Evolutionary conservation across 2,113 vertebrate genomes (phyloP), one percentile per base, ranked within the genome.

Genomic region (Hippoglossus stenolepis): DNA sequence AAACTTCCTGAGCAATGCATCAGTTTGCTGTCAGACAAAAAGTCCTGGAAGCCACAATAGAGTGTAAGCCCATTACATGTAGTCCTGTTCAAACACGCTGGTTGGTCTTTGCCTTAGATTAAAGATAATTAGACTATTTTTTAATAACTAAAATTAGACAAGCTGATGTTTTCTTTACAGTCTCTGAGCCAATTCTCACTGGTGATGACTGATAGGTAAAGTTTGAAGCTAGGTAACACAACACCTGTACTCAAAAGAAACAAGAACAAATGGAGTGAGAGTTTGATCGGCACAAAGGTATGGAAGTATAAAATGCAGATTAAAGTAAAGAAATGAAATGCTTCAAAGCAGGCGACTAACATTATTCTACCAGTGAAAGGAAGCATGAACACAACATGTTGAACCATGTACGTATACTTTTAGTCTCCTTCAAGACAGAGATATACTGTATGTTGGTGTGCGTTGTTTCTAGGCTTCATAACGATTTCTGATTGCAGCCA

Each of bases 1-100:
- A 75, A 70, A 84, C 72, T 57, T n/a, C 61, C 35, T 75, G 24
- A n/a, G 43, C 73, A 2, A 87, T 43, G 35, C 63, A 88, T 81
- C 65, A 71, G 20, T 86, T 85, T 83, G 21, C 45, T 75, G 58
- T 43, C 38, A 79, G 77, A 59, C 64, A 73, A 70, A 82, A 35
- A 59, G 1, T 47, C 61, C 66, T 89, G 9, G 24, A 86, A 76
- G 67, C 64, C 67, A 35, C 56, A 78, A 47, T 38, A 26, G 5
- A 54, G 53, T 31, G 28, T 8, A 31, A 18, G 68, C 58, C 23
- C 62, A 47, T 81, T 73, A 40, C 38, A 40, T 12, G 8, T 12
- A 12, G 38, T 12, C 38, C 38, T 40, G 17, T 53, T 53, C 18
- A 6, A n/a, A n/a, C 47, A 49, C 10, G 20, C 20, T 59, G 8